phyloP scores from a whole-genome alignment of 2,113 vertebrate genomes.

The Dermatemys mawii region DNA sequence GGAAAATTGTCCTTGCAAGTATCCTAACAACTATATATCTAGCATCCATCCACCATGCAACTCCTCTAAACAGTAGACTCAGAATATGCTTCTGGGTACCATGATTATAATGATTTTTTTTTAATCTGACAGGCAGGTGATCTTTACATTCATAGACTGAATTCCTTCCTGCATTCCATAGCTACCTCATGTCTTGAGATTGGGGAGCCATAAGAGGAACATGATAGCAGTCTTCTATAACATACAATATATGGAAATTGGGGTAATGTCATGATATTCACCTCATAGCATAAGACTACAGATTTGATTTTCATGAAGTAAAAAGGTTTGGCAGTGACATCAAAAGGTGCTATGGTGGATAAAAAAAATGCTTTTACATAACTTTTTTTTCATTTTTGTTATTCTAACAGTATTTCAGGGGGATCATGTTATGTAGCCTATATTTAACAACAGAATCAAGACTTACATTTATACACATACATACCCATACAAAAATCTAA shows the following conservation, averaged over 20 bases:
- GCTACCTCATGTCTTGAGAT: not conserved
- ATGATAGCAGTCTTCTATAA: not conserved
- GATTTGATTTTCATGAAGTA: slow-evolving; percentile 1
- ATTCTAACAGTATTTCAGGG: not conserved
- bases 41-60: not conserved
- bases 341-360: not conserved
- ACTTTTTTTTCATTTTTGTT: slow-evolving; percentile 6
- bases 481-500: not conserved
- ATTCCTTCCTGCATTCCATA: not conserved
- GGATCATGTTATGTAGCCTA: no score
- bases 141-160: not conserved
- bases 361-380: not conserved
- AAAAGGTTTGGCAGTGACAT: not conserved
- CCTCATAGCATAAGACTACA: not conserved
- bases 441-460: not conserved
- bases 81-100: not conserved
- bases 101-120: rapidly evolving
- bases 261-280: not conserved
- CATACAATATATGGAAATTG: not conserved
- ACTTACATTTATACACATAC: not conserved
- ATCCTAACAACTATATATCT: not conserved
- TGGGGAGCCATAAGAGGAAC: not conserved
- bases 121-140: rapidly evolving
- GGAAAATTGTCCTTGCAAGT: rapidly evolving
- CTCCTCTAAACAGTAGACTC: not conserved